Percentiles rank a stretch among this genome's conserved stretches.
Evolutionary conservation across 2,888 invertebrate genomes (phyloP).

Genomic region (Furcula furcula): DNA sequence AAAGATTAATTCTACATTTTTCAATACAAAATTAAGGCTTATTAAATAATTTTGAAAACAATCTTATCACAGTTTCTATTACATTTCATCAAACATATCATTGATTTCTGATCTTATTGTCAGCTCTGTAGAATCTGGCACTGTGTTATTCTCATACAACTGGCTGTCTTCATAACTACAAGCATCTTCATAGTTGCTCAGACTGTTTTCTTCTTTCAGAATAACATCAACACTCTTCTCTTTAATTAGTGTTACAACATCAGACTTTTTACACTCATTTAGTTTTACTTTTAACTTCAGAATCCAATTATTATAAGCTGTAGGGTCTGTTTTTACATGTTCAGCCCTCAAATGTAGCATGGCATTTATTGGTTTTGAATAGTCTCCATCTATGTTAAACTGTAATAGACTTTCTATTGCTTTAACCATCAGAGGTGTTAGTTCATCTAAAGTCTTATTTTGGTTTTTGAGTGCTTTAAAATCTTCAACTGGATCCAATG

Average conservation of each 20-base stretch:
- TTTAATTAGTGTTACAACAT: constrained; percentile 46
- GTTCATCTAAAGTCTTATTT: constrained; percentile 50
- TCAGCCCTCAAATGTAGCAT: constrained; percentile 58
- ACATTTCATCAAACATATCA: constrained; percentile 72
- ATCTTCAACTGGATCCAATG: constrained; percentile 83
- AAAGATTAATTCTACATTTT: no score
- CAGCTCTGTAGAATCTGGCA: constrained; percentile 57
- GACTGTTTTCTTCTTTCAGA: constrained; percentile 56
- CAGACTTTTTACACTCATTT: constrained; percentile 43
- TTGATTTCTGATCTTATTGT: constrained; percentile 60
- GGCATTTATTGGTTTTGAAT: constrained; percentile 56
- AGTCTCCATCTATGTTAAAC: constrained; percentile 62
- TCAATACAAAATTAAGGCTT: background rate
- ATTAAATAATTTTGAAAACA: no score
- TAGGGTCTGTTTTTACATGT: constrained; percentile 56
- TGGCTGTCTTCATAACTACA: constrained; percentile 62
- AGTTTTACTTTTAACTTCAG: constrained; percentile 54
- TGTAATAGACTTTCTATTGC: constrained; percentile 64
- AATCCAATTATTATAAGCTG: constrained; percentile 65
- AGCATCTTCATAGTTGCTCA: constrained; percentile 51
- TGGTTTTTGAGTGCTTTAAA: constrained; percentile 69
- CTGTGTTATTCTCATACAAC: constrained; percentile 68
- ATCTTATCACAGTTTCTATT: constrained; percentile 5
- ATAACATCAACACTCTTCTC: constrained; percentile 59
- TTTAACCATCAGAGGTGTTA: constrained; percentile 54